phyloP scores from a whole-genome alignment of 2,888 invertebrate species.

The Spodoptera littoralis region DNA sequence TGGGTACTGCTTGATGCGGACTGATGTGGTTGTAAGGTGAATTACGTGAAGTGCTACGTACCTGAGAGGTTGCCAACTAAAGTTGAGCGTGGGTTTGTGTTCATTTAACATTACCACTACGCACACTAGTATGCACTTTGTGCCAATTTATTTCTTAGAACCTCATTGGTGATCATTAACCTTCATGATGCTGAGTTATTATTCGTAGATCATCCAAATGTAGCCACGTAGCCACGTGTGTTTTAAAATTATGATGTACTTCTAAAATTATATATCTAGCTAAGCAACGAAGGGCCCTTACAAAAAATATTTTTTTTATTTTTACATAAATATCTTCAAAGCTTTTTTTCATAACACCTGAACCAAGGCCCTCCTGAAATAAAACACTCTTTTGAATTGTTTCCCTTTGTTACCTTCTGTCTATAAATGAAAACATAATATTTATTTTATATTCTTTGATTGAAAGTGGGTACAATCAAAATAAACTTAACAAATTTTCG shows the following conservation, averaged over 20 bases:
- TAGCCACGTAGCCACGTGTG: too few species aligned
- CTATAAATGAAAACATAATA: slow-evolving; percentile 3
- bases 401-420: slow-evolving; percentile 23
- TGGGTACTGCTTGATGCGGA: slow-evolving; percentile 24
- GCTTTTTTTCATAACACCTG: slow-evolving; percentile 16
- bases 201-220: too few species aligned
- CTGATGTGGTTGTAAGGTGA: slow-evolving; percentile 25
- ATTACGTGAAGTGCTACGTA: slow-evolving; percentile 15
- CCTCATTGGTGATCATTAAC: too few species aligned
- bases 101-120: too few species aligned
- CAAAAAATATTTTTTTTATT: slow-evolving; percentile 7
- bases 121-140: too few species aligned
- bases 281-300: neutral
- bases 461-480: slow-evolving; percentile 25
- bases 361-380: slow-evolving; percentile 20
- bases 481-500: slow-evolving; percentile 21
- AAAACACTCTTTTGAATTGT: slow-evolving; percentile 6
- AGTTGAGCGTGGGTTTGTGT: neutral
- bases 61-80: slow-evolving; percentile 4
- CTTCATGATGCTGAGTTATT: too few species aligned
- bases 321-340: slow-evolving; percentile 7
- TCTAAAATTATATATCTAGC: neutral
- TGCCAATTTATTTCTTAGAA: too few species aligned
- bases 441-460: slow-evolving; percentile 12
- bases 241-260: too few species aligned